phyloP scores from a whole-genome alignment of 2,888 invertebrate genomes.

The Gnatocerus cornutus region DNA sequence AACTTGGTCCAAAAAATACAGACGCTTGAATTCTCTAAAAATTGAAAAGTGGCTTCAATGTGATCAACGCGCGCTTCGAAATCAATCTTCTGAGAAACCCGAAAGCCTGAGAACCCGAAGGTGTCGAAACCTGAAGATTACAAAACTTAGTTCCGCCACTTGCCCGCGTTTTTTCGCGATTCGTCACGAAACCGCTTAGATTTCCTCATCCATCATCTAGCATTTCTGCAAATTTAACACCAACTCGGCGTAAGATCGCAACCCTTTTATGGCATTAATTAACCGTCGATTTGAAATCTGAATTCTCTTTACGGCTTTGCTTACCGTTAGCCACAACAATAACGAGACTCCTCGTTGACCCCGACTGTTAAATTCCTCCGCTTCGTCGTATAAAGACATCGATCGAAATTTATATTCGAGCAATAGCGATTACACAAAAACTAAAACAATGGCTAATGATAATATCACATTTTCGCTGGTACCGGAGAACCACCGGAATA shows the following conservation, averaged over 20 bases:
- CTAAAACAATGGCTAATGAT: constrained; percentile 36
- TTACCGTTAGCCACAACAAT: constrained; percentile 11
- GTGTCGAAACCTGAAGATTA: too few relatives aligned
- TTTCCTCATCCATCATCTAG: too few relatives aligned
- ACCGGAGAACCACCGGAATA: constrained; percentile 12
- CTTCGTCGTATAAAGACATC: constrained; percentile 18
- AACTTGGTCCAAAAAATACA: too few relatives aligned
- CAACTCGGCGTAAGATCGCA: neutral
- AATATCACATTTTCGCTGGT: constrained; percentile 30
- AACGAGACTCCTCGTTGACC: constrained; percentile 7
- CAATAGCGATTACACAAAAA: constrained; percentile 30
- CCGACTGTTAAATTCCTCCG: constrained; percentile 3
- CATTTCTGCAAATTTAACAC: too few relatives aligned
- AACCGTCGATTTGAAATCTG: constrained; percentile 4
- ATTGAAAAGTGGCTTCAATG: too few relatives aligned
- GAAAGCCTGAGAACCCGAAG: too few relatives aligned
- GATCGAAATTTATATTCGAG: constrained; percentile 27
- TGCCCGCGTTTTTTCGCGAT: too few relatives aligned
- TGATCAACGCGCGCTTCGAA: too few relatives aligned
- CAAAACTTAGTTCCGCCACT: too few relatives aligned
- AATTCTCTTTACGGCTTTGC: neutral
- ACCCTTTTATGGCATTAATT: constrained; percentile 8
- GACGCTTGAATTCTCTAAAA: too few relatives aligned
- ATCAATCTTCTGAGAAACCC: too few relatives aligned
- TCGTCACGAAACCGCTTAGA: too few relatives aligned